Percentiles rank a stretch among this genome's conserved stretches.
Conservation (phyloP, 2,888 invertebrate genomes). For the Drosophila ezoana region DNA sequence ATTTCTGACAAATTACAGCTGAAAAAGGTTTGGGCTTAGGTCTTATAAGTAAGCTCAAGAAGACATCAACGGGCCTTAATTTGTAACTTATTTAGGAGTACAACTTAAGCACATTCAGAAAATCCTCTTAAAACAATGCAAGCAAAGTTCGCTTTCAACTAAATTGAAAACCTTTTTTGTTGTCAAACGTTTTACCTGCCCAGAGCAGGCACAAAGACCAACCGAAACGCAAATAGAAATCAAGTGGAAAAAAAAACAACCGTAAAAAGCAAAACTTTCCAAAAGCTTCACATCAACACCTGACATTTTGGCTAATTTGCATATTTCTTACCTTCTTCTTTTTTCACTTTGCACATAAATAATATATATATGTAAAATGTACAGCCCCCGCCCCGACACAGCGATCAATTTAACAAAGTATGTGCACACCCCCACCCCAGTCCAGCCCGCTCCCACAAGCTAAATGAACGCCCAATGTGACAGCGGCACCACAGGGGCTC, state of each 20-base stretch:
- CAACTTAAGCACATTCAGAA: background rate
- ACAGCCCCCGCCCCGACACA: background rate
- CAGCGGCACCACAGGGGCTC: slow-evolving; percentile 56
- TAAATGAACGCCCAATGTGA: slow-evolving; percentile 55
- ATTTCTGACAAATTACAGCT: too few relatives aligned
- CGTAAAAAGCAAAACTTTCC: slow-evolving; percentile 21
- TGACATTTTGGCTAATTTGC: slow-evolving; percentile 68
- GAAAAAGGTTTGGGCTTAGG: too few relatives aligned
- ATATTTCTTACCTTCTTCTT: slow-evolving; percentile 40
- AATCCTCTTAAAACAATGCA: background rate
- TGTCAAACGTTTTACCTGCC: slow-evolving; percentile 2
- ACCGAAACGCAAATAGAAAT: slow-evolving; percentile 29
- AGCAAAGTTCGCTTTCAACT: slow-evolving; percentile 5
- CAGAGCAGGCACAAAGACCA: slow-evolving; percentile 1
- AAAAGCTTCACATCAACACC: slow-evolving; percentile 54
- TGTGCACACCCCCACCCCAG: background rate
- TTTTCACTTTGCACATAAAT: slow-evolving; percentile 45
- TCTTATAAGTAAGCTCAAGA: background rate
- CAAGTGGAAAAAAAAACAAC: slow-evolving; percentile 3
- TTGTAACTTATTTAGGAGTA: background rate
- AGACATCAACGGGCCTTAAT: background rate
- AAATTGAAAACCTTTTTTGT: slow-evolving; percentile 7
- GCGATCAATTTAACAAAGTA: slow-evolving; percentile 34
- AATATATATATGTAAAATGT: slow-evolving; percentile 41
- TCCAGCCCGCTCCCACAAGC: slow-evolving; percentile 39